phyloP scores from a whole-genome alignment of 2,888 invertebrate species.

The Tinea semifulvella region DNA sequence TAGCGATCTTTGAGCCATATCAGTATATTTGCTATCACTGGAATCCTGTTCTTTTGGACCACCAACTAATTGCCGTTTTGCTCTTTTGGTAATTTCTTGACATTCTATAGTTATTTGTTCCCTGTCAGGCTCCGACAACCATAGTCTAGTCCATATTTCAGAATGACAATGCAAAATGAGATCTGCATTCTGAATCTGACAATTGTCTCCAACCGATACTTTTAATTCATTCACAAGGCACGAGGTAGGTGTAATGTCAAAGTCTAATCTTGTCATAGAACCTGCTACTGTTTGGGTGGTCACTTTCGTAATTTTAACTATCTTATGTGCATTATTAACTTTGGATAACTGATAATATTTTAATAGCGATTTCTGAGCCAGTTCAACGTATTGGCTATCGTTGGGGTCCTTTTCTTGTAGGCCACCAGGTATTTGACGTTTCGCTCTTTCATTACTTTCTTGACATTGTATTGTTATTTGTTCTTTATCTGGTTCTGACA shows the following conservation, averaged over 20 bases:
- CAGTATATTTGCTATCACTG: conserved; percentile 23
- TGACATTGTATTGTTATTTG: not conserved
- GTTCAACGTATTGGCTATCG: conserved; percentile 21
- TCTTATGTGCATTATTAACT: conserved; percentile 11
- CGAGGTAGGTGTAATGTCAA: conserved; percentile 37
- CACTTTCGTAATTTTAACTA: conserved; percentile 31
- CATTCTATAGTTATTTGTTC: conserved; percentile 4
- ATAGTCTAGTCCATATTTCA: conserved; percentile 11
- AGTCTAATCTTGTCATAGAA: conserved; percentile 37
- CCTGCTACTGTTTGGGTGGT: conserved; percentile 47
- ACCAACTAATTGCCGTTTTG: conserved; percentile 16
- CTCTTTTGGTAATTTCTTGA: conserved; percentile 36
- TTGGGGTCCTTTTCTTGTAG: conserved; percentile 7
- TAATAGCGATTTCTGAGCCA: conserved; percentile 19
- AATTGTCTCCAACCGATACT: conserved; percentile 4
- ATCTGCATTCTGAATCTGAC: not conserved
- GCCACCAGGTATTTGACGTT: not conserved
- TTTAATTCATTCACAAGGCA: not conserved
- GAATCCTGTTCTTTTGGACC: conserved; percentile 18
- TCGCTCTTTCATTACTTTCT: not conserved
- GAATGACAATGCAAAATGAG: not conserved
- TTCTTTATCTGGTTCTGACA: conserved; percentile 23
- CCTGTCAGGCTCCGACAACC: not conserved
- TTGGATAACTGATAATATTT: conserved; percentile 12
- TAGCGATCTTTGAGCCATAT: conserved; percentile 29